Evolutionary conservation across 2,113 vertebrate genomes (phyloP), one percentile per base, ranked within the genome.

Genomic region (Ia io): DNA sequence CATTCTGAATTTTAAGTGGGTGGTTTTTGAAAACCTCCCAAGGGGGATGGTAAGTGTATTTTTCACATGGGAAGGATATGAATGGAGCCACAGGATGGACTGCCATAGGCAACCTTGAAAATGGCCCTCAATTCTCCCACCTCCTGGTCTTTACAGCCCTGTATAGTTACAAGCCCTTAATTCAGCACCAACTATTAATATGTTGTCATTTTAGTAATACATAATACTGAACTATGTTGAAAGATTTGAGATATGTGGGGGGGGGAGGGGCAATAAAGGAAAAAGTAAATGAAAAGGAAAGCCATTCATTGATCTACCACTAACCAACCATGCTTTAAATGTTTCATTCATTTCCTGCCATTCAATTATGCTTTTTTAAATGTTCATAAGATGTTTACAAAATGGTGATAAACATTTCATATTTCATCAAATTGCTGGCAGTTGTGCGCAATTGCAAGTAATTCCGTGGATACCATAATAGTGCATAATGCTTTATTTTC

Each of bases 41-140:
- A 44, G 4, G 2, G 17, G 20, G 23, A 59, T 59, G 56, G 30
- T 11, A 2, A 44, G 4, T 44, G n/a, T 70, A 73, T 40, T 86
- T 85, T 90, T 53, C 7, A 32, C 25, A 69, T 32, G 13, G 17
- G 23, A 85, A 85, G 16, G 6, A 18, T 6, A 32, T n/a, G 16
- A 70, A 32, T 22, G 11, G 2, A 1, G 5, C 16, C 22, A 90
- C 9, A 77, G 3, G 20, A 1, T 25, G 25, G 3, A 2, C 4
- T 18, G 30, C 30, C 6, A 0, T 5, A 53, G 18, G 18, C 5
- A 37, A 30, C 2, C 9, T 82, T 9, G 44, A 51, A 84, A 79
- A 10, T 77, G 30, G 4, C 5, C 30, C 30, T 91, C 2, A 61
- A 9, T 67, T 74, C 32, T 91, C 9, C 9, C 14, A 69, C 0